A percentile compares a stretch with the other conserved stretches of the same genome.
These are phyloP conservation scores for Calliphora vomitoria DNA, from an alignment of 2,888 invertebrate species.

Conservation along the genomic window DNA sequence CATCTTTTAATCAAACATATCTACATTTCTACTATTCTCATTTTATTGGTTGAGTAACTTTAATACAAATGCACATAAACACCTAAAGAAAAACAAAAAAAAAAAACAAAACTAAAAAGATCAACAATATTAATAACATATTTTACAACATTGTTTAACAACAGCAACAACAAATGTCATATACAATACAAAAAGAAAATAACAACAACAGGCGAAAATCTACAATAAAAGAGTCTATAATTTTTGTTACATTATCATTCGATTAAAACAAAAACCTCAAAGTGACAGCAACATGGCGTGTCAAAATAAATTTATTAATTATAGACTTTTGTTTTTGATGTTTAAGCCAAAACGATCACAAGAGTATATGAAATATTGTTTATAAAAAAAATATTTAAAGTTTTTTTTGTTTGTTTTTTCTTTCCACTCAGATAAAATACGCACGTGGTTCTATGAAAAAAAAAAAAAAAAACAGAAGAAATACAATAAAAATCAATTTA, in stretches of 20 bases:
- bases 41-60: constrained; percentile 10
- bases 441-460: constrained; percentile 59
- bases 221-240: constrained; percentile 22
- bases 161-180: constrained; percentile 49
- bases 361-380: constrained; percentile 39
- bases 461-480: constrained; percentile 18
- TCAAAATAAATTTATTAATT: constrained; percentile 65
- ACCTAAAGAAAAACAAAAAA: background rate
- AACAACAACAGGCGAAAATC: background rate
- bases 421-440: constrained; percentile 7
- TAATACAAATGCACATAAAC: constrained; percentile 3
- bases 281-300: constrained; percentile 57
- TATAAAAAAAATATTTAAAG: constrained; percentile 34
- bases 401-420: constrained; percentile 21
- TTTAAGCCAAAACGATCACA: constrained; percentile 50
- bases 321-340: constrained; percentile 55
- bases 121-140: constrained; percentile 57
- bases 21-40: background rate
- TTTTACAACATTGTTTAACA: constrained; percentile 50
- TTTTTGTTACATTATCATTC: constrained; percentile 39
- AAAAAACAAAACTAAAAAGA: too few species aligned
- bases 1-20: constrained; percentile 10
- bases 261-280: constrained; percentile 61
- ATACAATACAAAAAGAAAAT: background rate
- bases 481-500: constrained; percentile 12